Percentiles rank a stretch among this genome's conserved stretches.
These are phyloP conservation scores for Agrilus cyanescens DNA, from an alignment of 2,888 invertebrate species.

Conservation along the genomic window DNA sequence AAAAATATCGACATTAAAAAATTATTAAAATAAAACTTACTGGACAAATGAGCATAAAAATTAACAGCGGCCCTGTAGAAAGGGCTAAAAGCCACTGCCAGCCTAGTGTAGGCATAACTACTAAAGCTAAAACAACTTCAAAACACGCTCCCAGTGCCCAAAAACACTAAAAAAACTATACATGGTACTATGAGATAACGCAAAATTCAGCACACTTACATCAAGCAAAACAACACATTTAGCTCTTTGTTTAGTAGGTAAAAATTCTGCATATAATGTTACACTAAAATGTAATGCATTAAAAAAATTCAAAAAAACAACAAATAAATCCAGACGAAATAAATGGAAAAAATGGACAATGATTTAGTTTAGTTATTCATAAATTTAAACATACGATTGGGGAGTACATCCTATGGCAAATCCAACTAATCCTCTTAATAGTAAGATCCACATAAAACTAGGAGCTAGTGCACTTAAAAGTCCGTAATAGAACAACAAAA, in stretches of 20 bases:
- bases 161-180: conserved; percentile 55
- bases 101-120: conserved; percentile 84
- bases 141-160: conserved; percentile 94
- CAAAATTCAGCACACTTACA: conserved; percentile 48
- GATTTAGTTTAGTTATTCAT: neutral
- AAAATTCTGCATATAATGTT: conserved; percentile 89
- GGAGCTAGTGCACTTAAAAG: conserved; percentile 82
- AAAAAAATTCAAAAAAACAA: conserved; percentile 18
- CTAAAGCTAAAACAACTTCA: conserved; percentile 79
- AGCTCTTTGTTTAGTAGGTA: conserved; percentile 85
- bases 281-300: conserved; percentile 65
- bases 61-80: conserved; percentile 77
- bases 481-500: conserved; percentile 83
- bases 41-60: conserved; percentile 71
- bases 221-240: conserved; percentile 92
- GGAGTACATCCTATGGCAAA: conserved; percentile 95
- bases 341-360: conserved; percentile 4
- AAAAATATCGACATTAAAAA: neutral
- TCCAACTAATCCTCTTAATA: conserved; percentile 85
- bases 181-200: conserved; percentile 6
- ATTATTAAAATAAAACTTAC: conserved; percentile 39
- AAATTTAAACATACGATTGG: conserved; percentile 69
- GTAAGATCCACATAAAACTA: conserved; percentile 79
- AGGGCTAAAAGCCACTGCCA: conserved; percentile 87
- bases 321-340: conserved; percentile 6